These are phyloP conservation scores for Heterotilapia buettikoferi DNA, from an alignment of 2,113 vertebrate genomes.

Conservation along the genomic window DNA sequence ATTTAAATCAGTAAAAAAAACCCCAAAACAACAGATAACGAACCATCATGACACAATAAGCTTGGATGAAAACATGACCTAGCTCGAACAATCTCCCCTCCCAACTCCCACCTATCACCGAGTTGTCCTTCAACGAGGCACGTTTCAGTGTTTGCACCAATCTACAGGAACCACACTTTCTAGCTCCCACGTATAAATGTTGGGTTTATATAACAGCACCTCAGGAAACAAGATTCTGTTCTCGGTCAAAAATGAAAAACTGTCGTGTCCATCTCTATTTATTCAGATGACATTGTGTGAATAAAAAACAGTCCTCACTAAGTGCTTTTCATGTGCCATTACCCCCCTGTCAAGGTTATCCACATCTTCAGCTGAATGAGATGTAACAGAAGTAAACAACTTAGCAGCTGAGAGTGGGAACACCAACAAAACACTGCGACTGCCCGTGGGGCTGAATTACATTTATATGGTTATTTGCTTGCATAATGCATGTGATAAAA, in stretches of 20 bases:
- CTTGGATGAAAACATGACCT: not conserved
- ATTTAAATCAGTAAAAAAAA: not conserved
- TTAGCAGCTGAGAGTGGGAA: not conserved
- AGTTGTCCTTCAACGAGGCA: not conserved
- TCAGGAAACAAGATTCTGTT: not conserved
- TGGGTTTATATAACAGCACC: not conserved
- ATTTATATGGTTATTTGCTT: not conserved
- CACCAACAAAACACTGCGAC: not conserved
- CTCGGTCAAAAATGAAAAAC: not conserved
- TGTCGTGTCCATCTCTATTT: not conserved
- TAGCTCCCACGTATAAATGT: not conserved
- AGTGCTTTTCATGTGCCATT: not conserved
- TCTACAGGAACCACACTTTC: not conserved
- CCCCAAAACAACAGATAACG: accelerated
- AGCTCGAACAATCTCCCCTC: not conserved
- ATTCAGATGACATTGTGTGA: not conserved
- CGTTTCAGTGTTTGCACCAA: not conserved
- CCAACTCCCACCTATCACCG: accelerated
- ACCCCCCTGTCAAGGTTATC: not conserved
- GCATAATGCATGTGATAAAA: not conserved
- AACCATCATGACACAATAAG: not conserved
- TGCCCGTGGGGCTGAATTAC: not conserved
- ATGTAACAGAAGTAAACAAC: not conserved
- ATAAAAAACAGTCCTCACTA: not conserved
- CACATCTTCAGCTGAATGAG: not conserved